Base-by-base conservation (phyloP, 92 coral and sea anemone species). In the Pocillopora meandrina region DNA sequence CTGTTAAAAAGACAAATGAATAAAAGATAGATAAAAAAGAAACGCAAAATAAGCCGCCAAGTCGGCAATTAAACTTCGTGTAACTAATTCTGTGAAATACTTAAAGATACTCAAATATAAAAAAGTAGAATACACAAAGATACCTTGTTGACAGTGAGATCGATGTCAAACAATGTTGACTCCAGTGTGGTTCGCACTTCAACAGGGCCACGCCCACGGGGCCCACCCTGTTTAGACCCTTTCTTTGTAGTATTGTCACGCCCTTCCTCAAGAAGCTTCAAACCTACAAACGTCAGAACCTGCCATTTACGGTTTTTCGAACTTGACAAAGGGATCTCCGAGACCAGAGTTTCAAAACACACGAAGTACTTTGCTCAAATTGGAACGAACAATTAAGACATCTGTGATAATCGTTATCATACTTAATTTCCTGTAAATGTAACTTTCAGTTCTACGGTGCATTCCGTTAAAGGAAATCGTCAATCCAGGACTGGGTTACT, bases 121-220 rank as follows among this genome's bases (percentile, higher is more conserved):
- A 14, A 68, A 59, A 12, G 62, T 59, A 7, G 18, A 10, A 17
- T 10, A 33, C 35, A 13, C 17, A 60, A 57, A 58, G 12, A 17
- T 21, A 88, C 96, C 92, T 90, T 88, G 69, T 83, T 47, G 12
- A 93, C 91, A 42, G 91, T 84, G 34, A 93, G 91, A 59, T 93
- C 85, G 70, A 93, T 88, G 69, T 91, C 94, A 79, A 86, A 93
- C 56, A 93, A 76, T 26, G 92, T 74, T 66, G 96, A 89, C 35
- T 81, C 93, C 72, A 87, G 58, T 56, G 62, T 70, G 63, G 86
- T 88, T 79, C 82, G 82, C 23, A 82, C 78, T 55, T 89, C 87
- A 36, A 74, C 66, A 55, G 85, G 90, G 23, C 64, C 68, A 19
- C 78, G 59, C 60, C 85, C 85, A 13, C 72, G 56, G 57, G 77